Evolutionary conservation across 1,140 invertebrate species (phyloP), one percentile per base, ranked within the genome.

Genomic region (Thrips palmi): DNA sequence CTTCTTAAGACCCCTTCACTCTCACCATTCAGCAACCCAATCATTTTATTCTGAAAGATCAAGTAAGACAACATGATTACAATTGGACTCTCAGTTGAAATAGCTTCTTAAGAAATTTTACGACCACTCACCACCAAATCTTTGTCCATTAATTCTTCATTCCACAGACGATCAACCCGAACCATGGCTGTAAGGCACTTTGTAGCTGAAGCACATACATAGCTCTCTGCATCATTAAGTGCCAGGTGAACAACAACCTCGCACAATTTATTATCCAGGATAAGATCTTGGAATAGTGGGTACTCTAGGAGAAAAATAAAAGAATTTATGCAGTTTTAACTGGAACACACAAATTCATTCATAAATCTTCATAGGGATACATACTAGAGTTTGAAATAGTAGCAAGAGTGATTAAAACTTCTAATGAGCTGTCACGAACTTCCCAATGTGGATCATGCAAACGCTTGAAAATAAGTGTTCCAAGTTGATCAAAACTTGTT

Each of bases 371-470:
- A n/a, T 30, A 18, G 12, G n/a, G 22, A 35, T 20, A 58, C 65
- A 66, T 62, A 81, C 77, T 79, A 12, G 65, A 55, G 56, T 70
- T 67, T 1, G 75, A 71, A 34, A 81, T 69, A 20, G 59, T 57
- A 1, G 72, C 68, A 43, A 79, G 70, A 1, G 74, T 70, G 18
- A 65, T 67, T 11, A 81, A 50, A 20, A 80, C 54, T 56, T 84
- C 78, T 3, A 82, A 50, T 0, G 74, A 71, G 3, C 69, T 74
- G 44, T 82, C 77, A 29, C 74, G 60, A 6, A 84, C 67, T 52
- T 81, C 77, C 78, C 78, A 82, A 24, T 69, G 61, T 7, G 62
- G 50, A 49, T 81, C 75, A 30, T 76, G 69, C 48, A 80, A 58
- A 48, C 76, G 73, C 51, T 66, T 67, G 4, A 67, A 68, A 0